Base-by-base conservation (phyloP, 30 jellyfish, hydroid and myxozoan genomes). In the Sanderia malayensis region DNA sequence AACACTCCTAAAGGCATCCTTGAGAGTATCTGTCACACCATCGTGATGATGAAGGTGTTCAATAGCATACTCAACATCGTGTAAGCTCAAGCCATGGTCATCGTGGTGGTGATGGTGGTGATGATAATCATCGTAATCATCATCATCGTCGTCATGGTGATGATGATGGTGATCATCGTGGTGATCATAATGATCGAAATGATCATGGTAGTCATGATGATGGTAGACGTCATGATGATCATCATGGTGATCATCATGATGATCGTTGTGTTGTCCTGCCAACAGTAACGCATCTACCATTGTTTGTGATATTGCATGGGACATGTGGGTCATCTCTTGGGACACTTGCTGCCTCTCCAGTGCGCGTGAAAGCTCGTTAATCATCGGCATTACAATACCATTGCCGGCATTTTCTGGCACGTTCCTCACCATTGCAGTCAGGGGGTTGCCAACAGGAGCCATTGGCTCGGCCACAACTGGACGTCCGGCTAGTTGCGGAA, bases 281-380 rank as follows among this genome's bases (percentile, higher is more conserved):
- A 88, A 67, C 37, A 88, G 46, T 74, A 88, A 59, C 0, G 97
- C 88, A 74, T 88, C 85, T 6, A 88, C 74, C 97, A 88, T 88
- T 23, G 95, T 88, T 68, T 88, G 92, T 6, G 97, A 88, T 18
- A 88, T 70, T 8, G 97, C 80, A 61, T 88, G 85, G 21, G 97
- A 67, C 84, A 88, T 76, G 32, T 74, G 92, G 11, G 82, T 44
- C 79, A 81, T 73, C 53, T 88, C 97, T 47, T 63, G 76, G 10
- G 95, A 76, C 97, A 88, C 81, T 45, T 88, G 97, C 46, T 88
- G 95, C 11, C 97, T 84, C 20, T 88, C 97, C 31, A 88, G 37
- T 13, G 97, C 97, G 7, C 97, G 92, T 32, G 97, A 80, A 20
- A 88, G 34, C 27, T 88, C 97, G 27, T 89, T 80, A 31, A 88